Conservation (phyloP, 2,113 vertebrate genomes). For the Calypte anna region DNA sequence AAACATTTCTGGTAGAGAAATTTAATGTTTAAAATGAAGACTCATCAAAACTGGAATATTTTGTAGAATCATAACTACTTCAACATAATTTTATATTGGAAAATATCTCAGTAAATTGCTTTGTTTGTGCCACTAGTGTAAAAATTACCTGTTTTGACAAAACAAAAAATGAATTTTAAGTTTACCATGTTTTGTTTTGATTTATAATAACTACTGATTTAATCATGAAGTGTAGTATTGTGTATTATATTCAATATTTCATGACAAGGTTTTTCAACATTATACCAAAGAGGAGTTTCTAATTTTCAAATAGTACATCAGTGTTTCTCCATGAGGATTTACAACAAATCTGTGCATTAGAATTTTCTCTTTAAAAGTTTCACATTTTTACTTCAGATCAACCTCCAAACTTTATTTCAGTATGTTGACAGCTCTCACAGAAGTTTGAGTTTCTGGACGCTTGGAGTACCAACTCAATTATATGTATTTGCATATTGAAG, state of each 20-base stretch:
- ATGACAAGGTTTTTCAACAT: neutral
- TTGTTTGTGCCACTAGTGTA: slow-evolving; percentile 20
- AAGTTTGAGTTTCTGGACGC: neutral
- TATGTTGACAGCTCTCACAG: neutral
- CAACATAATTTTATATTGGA: neutral
- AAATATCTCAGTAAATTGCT: slow-evolving; percentile 19
- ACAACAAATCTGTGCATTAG: neutral
- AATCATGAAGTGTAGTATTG: neutral
- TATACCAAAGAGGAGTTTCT: neutral
- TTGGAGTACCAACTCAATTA: neutral
- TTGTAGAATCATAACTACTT: neutral
- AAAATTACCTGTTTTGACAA: slow-evolving; percentile 31
- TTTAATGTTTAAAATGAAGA: slow-evolving; percentile 20
- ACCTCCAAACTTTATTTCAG: neutral
- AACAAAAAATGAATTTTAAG: neutral
- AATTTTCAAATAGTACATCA: neutral
- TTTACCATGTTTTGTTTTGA: slow-evolving; percentile 15
- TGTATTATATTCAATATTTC: neutral
- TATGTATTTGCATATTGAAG: neutral
- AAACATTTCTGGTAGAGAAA: slow-evolving; percentile 6
- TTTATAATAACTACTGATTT: neutral
- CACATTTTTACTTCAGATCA: neutral
- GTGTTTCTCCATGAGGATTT: neutral
- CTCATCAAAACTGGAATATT: slow-evolving; percentile 4
- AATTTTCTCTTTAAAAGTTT: neutral